Evolutionary conservation across 1,140 invertebrate species (phyloP).

Genomic region (Sycophila sp.): DNA sequence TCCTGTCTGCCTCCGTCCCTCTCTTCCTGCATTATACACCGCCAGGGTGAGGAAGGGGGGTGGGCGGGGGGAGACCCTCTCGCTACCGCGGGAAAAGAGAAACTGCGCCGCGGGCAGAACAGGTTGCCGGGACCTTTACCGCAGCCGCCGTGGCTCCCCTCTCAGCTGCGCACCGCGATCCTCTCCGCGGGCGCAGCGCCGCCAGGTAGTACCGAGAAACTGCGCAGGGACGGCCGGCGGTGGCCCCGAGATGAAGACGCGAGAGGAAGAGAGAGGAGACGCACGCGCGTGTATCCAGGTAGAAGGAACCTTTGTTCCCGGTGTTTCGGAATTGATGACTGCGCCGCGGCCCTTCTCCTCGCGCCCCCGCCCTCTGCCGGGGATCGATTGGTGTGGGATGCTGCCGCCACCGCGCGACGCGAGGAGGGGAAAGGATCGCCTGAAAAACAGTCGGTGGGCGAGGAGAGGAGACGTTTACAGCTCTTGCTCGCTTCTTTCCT

Average conservation of each 20-base stretch:
- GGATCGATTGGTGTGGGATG: conserved; percentile 15
- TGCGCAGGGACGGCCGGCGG: neutral
- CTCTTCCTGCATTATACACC: neutral
- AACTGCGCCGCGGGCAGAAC: conserved; percentile 56
- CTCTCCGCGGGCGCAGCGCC: neutral
- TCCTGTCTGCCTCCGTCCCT: conserved; percentile 1
- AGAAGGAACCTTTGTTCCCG: conserved; percentile 59
- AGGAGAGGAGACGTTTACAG: no score
- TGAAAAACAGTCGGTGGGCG: no score
- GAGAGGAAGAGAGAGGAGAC: conserved; percentile 34
- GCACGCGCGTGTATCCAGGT: conserved; percentile 44
- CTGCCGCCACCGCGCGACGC: neutral
- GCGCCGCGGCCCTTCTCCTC: conserved; percentile 42
- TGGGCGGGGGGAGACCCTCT: conserved; percentile 19
- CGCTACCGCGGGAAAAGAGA: conserved; percentile 60
- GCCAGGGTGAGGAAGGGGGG: neutral
- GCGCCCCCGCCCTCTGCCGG: conserved; percentile 25
- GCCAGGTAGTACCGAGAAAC: no score
- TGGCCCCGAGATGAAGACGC: conserved; percentile 27
- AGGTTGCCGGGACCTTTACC: conserved; percentile 51
- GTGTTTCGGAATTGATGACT: conserved; percentile 61
- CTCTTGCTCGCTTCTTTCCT: no score
- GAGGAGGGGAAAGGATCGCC: no score
- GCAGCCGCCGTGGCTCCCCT: conserved; percentile 31
- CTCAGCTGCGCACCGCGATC: neutral